These are phyloP conservation scores for Mesorhabditis spiculigera DNA, from an alignment of 2,888 invertebrate species.

Conservation along the genomic window DNA sequence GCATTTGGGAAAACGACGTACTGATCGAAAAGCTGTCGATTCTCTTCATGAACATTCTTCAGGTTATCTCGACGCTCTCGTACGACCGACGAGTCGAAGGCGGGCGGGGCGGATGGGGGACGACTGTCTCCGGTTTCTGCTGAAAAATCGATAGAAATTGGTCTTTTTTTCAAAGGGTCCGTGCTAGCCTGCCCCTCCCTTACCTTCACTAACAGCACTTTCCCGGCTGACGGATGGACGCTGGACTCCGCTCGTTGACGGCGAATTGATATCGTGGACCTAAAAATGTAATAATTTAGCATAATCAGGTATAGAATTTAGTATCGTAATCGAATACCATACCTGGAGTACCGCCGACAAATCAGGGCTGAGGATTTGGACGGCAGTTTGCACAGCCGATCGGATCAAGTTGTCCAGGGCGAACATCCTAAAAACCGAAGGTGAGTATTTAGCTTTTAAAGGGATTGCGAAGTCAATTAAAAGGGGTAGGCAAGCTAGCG, in stretches of 20 bases:
- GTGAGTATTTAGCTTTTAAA: not conserved
- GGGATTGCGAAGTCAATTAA: not conserved
- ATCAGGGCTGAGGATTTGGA: constrained; percentile 36
- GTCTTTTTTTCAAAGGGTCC: too few relatives aligned
- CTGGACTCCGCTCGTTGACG: constrained; percentile 10
- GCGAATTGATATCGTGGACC: constrained; percentile 14
- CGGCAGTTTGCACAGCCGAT: constrained; percentile 35
- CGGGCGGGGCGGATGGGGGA: constrained; percentile 19
- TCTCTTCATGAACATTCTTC: constrained; percentile 27
- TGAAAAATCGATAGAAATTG: too few relatives aligned
- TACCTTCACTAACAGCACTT: constrained; percentile 5
- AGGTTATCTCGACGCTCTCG: constrained; percentile 23
- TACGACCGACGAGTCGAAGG: not conserved
- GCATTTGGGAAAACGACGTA: not conserved
- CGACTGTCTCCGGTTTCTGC: constrained; percentile 16
- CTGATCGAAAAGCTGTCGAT: constrained; percentile 27
- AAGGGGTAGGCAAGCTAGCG: too few relatives aligned
- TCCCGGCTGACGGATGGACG: constrained; percentile 16
- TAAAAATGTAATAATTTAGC: not conserved
- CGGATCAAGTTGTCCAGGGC: constrained; percentile 85
- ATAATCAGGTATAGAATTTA: not conserved
- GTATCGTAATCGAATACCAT: not conserved
- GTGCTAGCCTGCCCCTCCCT: not conserved
- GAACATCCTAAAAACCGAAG: constrained; percentile 72
- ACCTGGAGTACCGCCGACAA: constrained; percentile 37